Conservation (phyloP, 1,140 invertebrate species). For the Thaumatotibia leucotreta region DNA sequence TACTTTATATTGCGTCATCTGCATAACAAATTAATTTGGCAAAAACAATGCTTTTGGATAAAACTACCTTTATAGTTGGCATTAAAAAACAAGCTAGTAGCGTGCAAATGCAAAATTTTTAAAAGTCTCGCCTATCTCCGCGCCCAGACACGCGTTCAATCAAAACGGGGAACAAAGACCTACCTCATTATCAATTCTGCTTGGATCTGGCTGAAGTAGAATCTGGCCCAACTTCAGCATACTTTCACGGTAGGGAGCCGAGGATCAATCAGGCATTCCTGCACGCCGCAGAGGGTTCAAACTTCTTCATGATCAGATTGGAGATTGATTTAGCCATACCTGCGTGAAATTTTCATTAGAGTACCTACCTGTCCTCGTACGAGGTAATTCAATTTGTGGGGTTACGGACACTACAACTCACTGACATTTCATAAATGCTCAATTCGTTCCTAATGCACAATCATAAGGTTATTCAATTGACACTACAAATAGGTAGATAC, state of each 20-base stretch:
- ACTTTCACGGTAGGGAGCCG: slow-evolving; percentile 51
- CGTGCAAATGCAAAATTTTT: neutral
- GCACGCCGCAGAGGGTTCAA: slow-evolving; percentile 35
- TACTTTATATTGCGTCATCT: too few species aligned
- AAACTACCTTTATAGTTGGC: too few species aligned
- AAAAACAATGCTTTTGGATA: too few species aligned
- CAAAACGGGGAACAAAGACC: slow-evolving; percentile 35
- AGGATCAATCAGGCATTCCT: slow-evolving; percentile 54
- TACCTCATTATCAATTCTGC: slow-evolving; percentile 57
- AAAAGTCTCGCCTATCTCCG: neutral
- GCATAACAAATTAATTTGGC: too few species aligned
- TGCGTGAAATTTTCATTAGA: neutral
- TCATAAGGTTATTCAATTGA: too few species aligned
- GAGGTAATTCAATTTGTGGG: too few species aligned
- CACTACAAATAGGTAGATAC: too few species aligned
- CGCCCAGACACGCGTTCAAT: slow-evolving; percentile 6
- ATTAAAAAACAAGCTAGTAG: neutral
- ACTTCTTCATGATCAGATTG: slow-evolving; percentile 22
- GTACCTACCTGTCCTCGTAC: neutral
- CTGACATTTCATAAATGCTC: too few species aligned
- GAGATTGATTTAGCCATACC: neutral
- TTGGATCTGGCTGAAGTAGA: slow-evolving; percentile 42
- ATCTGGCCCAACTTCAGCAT: slow-evolving; percentile 26
- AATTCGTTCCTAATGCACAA: too few species aligned
- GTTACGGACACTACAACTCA: neutral